Percentiles rank a stretch among this genome's conserved stretches.
These are phyloP conservation scores for Percina caprodes DNA, from an alignment of 2,113 vertebrate species.

Conservation along the genomic window DNA sequence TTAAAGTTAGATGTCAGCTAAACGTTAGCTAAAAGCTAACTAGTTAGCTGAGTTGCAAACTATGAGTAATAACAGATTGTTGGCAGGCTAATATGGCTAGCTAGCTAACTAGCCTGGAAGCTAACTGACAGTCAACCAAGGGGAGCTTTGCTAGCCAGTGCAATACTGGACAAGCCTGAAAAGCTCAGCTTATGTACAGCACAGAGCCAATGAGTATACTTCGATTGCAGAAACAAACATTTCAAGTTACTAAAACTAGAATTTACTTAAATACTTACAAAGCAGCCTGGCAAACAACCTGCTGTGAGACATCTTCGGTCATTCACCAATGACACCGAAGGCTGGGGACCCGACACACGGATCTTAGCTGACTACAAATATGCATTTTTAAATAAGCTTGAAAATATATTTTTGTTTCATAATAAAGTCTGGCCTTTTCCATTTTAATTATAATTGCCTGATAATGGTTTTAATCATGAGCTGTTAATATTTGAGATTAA, in stretches of 20 bases:
- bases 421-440: rapidly evolving
- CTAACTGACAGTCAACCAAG: conserved; percentile 45
- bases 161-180: not conserved
- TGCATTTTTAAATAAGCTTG: rapidly evolving
- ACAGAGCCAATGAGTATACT: rapidly evolving
- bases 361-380: conserved; percentile 52
- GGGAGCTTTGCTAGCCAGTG: conserved; percentile 8
- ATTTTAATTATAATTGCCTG: rapidly evolving
- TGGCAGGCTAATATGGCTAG: conserved; percentile 44
- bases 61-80: not conserved
- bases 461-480: rapidly evolving
- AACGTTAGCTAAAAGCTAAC: conserved; percentile 6
- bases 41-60: conserved; percentile 27
- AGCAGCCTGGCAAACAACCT: conserved; percentile 85
- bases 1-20: not conserved
- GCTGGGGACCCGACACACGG: conserved; percentile 60
- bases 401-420: not conserved
- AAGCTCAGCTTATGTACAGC: not conserved
- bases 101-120: conserved; percentile 36
- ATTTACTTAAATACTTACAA: conserved; percentile 78
- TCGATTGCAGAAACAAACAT: not conserved
- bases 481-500: not conserved
- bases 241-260: not conserved
- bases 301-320: conserved; percentile 87
- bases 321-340: conserved; percentile 86